Evolutionary conservation across 2,888 invertebrate species (phyloP).

Genomic region (Stenolophus ochropezus): DNA sequence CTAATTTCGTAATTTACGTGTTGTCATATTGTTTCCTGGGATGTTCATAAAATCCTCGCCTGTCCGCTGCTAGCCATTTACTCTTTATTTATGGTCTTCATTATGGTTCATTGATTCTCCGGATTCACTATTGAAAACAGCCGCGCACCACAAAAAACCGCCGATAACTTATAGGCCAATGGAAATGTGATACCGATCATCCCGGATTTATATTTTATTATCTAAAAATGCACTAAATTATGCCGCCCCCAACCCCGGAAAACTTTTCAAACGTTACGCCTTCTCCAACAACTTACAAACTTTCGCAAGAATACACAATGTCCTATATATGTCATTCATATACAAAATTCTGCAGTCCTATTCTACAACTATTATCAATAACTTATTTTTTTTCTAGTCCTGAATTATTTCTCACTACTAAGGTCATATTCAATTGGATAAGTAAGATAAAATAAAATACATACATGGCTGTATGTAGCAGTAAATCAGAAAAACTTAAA

Average conservation of each 20-base stretch:
- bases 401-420: no score
- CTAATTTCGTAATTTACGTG: conserved; percentile 69
- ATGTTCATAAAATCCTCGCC: conserved; percentile 69
- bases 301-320: not conserved
- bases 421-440: no score
- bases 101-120: conserved; percentile 72
- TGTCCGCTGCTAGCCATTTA: conserved; percentile 67
- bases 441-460: no score
- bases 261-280: not conserved
- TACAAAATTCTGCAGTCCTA: not conserved
- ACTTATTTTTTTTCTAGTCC: no score
- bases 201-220: conserved; percentile 66
- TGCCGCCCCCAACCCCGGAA: conserved; percentile 21
- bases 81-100: conserved; percentile 71
- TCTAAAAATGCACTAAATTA: conserved; percentile 66
- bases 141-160: conserved; percentile 67
- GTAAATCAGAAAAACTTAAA: no score
- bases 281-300: not conserved
- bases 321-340: not conserved
- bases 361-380: no score
- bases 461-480: no score
- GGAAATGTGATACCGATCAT: conserved; percentile 68
- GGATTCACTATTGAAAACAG: conserved; percentile 70
- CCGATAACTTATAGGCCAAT: conserved; percentile 69
- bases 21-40: conserved; percentile 69